Evolutionary conservation across 2,113 vertebrate genomes (phyloP).

Genomic region (Sturnira hondurensis): DNA sequence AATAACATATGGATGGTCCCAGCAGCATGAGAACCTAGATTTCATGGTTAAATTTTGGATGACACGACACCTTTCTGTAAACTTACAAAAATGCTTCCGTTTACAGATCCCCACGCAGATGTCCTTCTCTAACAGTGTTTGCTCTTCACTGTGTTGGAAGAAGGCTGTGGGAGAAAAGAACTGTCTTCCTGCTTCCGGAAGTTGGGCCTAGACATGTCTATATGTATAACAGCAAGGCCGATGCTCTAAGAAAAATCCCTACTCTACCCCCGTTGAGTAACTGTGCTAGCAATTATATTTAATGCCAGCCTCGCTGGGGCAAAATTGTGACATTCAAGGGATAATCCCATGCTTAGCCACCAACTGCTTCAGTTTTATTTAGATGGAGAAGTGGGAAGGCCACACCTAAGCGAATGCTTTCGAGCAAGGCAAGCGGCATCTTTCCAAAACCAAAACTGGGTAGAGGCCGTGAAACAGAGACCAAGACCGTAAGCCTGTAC

Average conservation of each 20-base stretch:
- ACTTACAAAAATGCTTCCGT: conserved; percentile 22
- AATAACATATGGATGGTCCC: neutral
- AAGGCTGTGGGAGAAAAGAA: neutral
- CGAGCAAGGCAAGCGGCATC: neutral
- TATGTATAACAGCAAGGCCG: neutral
- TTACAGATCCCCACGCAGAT: neutral
- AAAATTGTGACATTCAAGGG: neutral
- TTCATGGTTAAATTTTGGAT: neutral
- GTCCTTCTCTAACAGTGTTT: neutral
- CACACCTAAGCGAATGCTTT: neutral
- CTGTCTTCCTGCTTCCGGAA: conserved; percentile 10
- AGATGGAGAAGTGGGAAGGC: neutral
- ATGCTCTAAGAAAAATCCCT: neutral
- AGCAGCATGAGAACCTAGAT: neutral
- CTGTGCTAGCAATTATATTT: neutral
- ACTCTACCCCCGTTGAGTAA: neutral
- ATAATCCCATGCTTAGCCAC: neutral
- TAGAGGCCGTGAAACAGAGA: neutral
- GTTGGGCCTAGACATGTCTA: neutral
- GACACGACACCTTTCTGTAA: conserved; percentile 1
- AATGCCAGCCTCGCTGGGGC: neutral
- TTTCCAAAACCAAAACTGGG: neutral
- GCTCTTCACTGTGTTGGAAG: neutral
- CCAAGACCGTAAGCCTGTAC: no score
- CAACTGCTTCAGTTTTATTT: conserved; percentile 3